Evolutionary conservation across 2,797 vertebrate species (phyloP).

Genomic region (Muscicapa comitata): DNA sequence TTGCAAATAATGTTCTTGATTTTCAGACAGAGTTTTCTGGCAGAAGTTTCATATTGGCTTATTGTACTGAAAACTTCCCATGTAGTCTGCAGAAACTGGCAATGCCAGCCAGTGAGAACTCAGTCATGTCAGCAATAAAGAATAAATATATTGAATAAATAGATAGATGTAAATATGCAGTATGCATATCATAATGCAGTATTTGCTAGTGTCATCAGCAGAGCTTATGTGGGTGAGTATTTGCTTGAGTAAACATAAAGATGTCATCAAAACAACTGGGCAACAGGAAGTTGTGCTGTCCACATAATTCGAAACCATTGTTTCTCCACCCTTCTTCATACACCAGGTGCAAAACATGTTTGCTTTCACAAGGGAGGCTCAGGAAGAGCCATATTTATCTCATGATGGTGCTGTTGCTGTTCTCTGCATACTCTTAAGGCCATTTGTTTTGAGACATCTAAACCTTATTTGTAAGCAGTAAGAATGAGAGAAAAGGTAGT

Average conservation of each 20-base stretch:
- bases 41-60: neutral
- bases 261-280: neutral
- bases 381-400: rapidly evolving
- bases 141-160: neutral
- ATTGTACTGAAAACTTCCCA: neutral
- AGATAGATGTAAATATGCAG: neutral
- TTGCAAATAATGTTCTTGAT: neutral
- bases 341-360: neutral
- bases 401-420: neutral
- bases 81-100: neutral
- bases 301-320: rapidly evolving
- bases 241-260: neutral
- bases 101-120: neutral
- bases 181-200: neutral
- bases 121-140: neutral
- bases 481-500: neutral
- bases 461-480: neutral
- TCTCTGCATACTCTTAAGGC: neutral
- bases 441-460: neutral
- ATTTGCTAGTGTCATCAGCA: neutral
- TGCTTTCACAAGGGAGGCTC: neutral
- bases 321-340: neutral
- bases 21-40: neutral
- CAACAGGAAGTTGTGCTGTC: neutral
- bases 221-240: neutral